Percentiles rank a stretch among this genome's conserved stretches.
Evolutionary conservation across 2,888 invertebrate species (phyloP).

Genomic region (Amiota communis): DNA sequence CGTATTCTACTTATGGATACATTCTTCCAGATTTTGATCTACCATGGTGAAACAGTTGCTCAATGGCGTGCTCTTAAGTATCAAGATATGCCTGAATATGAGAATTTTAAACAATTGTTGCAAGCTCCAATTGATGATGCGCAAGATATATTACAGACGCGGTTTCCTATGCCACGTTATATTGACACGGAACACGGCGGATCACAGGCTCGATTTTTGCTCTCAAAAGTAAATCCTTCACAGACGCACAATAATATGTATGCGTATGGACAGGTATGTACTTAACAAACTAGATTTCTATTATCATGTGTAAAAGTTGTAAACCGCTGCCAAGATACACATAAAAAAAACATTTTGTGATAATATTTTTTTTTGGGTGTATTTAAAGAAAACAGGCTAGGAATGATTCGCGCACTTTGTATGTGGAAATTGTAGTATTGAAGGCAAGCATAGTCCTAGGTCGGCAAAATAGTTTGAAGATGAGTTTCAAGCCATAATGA

Average conservation of each 20-base stretch:
- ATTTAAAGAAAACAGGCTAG: no score
- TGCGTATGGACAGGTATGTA: conserved; percentile 85
- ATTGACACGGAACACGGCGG: conserved; percentile 99
- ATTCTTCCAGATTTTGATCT: conserved; percentile 99
- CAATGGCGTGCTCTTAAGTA: conserved; percentile 97
- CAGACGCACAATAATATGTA: conserved; percentile 99
- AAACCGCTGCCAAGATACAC: no score
- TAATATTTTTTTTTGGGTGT: no score
- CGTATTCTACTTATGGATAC: conserved; percentile 99
- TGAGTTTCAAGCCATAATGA: no score
- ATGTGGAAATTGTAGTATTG: no score
- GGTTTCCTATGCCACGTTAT: conserved; percentile 99
- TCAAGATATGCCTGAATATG: conserved; percentile 97
- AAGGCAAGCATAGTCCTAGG: no score
- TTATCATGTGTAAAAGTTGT: no score
- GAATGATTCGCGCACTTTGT: no score
- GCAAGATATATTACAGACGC: conserved; percentile 93
- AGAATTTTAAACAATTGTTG: conserved; percentile 95
- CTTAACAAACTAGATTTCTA: conserved; percentile 5
- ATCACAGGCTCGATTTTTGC: conserved; percentile 97
- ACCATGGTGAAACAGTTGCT: conserved; percentile 99
- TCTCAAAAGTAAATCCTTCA: conserved; percentile 99
- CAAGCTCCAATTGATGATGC: conserved; percentile 96
- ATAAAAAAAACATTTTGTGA: no score
- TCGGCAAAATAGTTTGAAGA: no score